A percentile compares a stretch with the other conserved stretches of the same genome.
These are phyloP conservation scores for Genyomyrus donnyi DNA, from an alignment of 2,113 vertebrate genomes.

Conservation along the genomic window DNA sequence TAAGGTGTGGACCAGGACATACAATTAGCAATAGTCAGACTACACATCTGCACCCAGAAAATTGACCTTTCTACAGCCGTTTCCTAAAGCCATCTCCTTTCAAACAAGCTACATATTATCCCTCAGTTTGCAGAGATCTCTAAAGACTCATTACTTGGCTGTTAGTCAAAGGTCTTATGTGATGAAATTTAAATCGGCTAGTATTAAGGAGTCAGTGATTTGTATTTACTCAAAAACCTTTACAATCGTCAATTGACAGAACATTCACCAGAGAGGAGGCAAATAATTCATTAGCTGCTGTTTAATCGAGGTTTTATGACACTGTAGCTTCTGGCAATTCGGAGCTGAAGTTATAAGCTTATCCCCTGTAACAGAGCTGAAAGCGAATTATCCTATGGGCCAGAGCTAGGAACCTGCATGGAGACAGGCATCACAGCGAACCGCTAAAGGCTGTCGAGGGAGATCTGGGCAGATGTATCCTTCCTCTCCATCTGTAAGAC, in stretches of 20 bases:
- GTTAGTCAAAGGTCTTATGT: not conserved
- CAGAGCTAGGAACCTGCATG: slow-evolving; percentile 18
- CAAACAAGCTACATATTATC: not conserved
- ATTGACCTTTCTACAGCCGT: not conserved
- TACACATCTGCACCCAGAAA: not conserved
- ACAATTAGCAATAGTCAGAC: not conserved
- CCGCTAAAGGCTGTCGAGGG: slow-evolving; percentile 23
- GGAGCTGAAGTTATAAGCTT: slow-evolving; percentile 16
- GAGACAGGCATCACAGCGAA: slow-evolving; percentile 23
- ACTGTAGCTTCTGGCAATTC: slow-evolving; percentile 24
- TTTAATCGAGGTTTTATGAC: slow-evolving; percentile 29
- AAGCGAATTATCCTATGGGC: slow-evolving; percentile 28
- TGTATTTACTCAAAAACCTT: slow-evolving; percentile 1
- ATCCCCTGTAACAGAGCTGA: slow-evolving; percentile 28
- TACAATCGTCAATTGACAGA: slow-evolving; percentile 22
- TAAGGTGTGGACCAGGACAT: not conserved
- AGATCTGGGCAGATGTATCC: not conserved
- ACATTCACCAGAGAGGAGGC: slow-evolving; percentile 18
- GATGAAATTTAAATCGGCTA: slow-evolving; percentile 12
- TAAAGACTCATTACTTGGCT: slow-evolving; percentile 3
- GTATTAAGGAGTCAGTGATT: slow-evolving; percentile 13
- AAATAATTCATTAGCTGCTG: slow-evolving; percentile 34
- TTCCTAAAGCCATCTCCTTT: not conserved
- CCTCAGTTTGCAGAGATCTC: not conserved
- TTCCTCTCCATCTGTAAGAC: not conserved